phyloP scores from a whole-genome alignment of 2,888 invertebrate species.

The Tineola bisselliella region DNA sequence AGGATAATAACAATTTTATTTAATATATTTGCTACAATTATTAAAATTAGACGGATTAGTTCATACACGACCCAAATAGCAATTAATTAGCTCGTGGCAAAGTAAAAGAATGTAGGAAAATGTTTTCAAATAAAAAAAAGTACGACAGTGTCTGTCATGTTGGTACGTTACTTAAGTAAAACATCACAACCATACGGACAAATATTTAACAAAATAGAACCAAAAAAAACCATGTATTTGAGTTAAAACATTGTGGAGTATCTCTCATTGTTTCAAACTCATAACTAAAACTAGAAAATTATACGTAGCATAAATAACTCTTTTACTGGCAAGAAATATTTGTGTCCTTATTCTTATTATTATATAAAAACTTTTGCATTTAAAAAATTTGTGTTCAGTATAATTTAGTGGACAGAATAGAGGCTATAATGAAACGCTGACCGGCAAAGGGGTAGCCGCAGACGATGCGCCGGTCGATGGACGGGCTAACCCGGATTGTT shows the following conservation, averaged over 20 bases:
- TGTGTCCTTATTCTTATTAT: constrained; percentile 47
- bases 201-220: constrained; percentile 40
- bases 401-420: constrained; percentile 60
- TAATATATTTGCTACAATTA: constrained; percentile 1
- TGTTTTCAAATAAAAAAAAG: background rate
- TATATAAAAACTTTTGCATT: constrained; percentile 39
- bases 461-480: constrained; percentile 10
- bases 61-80: no score
- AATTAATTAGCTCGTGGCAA: constrained; percentile 11
- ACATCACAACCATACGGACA: constrained; percentile 67
- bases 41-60: no score
- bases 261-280: constrained; percentile 43
- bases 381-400: constrained; percentile 36
- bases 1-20: no score
- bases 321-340: constrained; percentile 57
- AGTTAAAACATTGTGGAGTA: constrained; percentile 49
- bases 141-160: background rate
- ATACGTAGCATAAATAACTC: constrained; percentile 22
- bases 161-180: constrained; percentile 64
- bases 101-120: background rate
- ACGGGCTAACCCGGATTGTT: constrained; percentile 19
- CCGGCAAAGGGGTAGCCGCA: constrained; percentile 12
- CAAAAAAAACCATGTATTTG: constrained; percentile 27
- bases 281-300: constrained; percentile 7
- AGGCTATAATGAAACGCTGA: constrained; percentile 28